Base-by-base conservation (phyloP, 2,797 vertebrate genomes). In the Peromyscus attwateri region DNA sequence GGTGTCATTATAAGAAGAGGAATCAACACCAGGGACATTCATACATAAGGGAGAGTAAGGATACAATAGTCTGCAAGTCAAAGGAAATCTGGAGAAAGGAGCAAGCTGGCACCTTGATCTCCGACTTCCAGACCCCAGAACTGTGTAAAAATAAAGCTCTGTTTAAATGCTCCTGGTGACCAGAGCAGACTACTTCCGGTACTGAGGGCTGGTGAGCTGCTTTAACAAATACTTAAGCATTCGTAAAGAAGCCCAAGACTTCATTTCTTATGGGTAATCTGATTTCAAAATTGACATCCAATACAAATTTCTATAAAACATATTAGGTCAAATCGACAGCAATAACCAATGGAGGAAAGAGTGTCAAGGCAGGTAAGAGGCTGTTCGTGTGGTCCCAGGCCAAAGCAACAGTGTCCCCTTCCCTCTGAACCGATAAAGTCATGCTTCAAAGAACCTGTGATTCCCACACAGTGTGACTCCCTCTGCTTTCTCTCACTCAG, bases 241-340 rank as follows among this genome's bases (percentile, higher is more conserved):
- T 70, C 88, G 52, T 49, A 91, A 96, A 49, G 62, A 82, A 85
- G 68, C 9, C 3, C 11, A 43, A 73, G 77, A 83, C 17, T 49
- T 82, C 62, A 73, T 62, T 25, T 85, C 73, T 62, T 89, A 62
- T 34, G 21, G 55, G 49, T 96, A 96, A 70, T 62, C 6, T 62
- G 34, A 84, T 40, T 84, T 71, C 43, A n/a, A 83, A 96, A 84
- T 62, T 85, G 46, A 9, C 11, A 66, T n/a, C 12, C 25, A 89
- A 75, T 70, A 40, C 1, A 43, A 89, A 77, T 76, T 71, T 77
- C 16, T 71, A n/a, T 60, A 66, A 95, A 84, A 81, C 12, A n/a
- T 23, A 66, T 37, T 25, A 82, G 10, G n/a, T 34, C 12, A 52
- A 57, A 88, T 52, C 8, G 19, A 79, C 40, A 62, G 11, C 46